Evolutionary conservation across 2,113 vertebrate genomes (phyloP), one percentile per base, ranked within the genome.

Genomic region (Strigops habroptila): DNA sequence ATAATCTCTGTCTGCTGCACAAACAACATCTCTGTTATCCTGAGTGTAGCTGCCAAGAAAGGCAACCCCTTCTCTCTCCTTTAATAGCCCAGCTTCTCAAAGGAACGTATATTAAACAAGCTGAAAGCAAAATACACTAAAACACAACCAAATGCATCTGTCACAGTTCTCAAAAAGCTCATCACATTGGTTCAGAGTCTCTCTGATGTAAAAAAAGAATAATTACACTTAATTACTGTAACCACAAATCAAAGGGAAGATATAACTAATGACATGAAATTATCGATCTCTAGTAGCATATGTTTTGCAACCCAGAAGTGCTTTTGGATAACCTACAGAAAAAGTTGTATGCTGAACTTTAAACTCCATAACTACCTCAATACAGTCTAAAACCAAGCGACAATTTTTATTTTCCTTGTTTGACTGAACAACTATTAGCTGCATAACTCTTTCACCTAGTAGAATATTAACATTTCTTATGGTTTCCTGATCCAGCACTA

Each of bases 261-360:
- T 35, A 30, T 1, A 73, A 51, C 9, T 43, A 46, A 79, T 8
- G 4, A 69, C 30, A 86, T 33, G 1, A 79, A 88, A 62, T 65
- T n/a, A 82, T 28, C 10, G 53, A 43, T 46, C 19, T 65, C 12
- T 37, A 35, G 23, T 25, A 65, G 12, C 12, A 23, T 48, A 33
- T 2, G 2, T 43, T 77, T 49, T 1, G 2, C 21, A 67, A 53
- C 3, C 1, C 37, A 67, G 22, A 49, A 33, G 1, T 18, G 46
- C 27, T 62, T 88, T 53, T 18, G 70, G 23, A 57, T 10, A 74
- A 43, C 14, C 31, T 39, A 44, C 1, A 43, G 18, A 84, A 86
- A 63, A 52, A 25, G 18, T 46, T 86, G 39, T 18, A 57, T 23
- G 44, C 35, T 86, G 48, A 91, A 68, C 6, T 86, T 76, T 12